phyloP scores from a whole-genome alignment of 2,113 vertebrate genomes.

The Cyprinodon brontotheroides region DNA sequence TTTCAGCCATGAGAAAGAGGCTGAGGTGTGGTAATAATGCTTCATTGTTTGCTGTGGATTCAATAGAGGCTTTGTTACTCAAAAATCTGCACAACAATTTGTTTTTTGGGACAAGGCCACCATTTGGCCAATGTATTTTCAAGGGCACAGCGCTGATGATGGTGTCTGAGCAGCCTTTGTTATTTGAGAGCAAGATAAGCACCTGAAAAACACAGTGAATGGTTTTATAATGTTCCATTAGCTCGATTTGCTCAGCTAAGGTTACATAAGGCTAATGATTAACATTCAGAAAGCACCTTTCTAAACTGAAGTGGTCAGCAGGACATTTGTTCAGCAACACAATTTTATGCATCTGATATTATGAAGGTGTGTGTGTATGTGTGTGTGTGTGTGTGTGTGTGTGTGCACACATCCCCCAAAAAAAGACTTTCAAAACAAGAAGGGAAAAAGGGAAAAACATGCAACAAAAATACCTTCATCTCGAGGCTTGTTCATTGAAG shows the following conservation, averaged over 20 bases:
- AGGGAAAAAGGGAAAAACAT: constrained; percentile 87
- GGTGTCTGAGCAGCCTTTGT: constrained; percentile 19
- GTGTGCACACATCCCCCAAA: constrained; percentile 66
- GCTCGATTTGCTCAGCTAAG: constrained; percentile 33
- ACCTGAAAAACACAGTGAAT: constrained; percentile 45
- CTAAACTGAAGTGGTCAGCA: constrained; percentile 48
- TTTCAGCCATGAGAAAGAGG: constrained; percentile 54
- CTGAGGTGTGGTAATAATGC: constrained; percentile 36
- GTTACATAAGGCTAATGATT: constrained; percentile 43
- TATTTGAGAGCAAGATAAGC: constrained; percentile 32
- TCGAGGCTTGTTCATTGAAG: constrained; percentile 86
- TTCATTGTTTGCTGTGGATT: constrained; percentile 48
- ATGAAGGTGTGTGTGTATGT: constrained; percentile 34
- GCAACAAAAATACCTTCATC: constrained; percentile 89
- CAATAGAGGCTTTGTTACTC: constrained; percentile 50
- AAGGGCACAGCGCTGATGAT: constrained; percentile 48
- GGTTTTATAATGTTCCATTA: constrained; percentile 48
- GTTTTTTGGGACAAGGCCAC: constrained; percentile 32
- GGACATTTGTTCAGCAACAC: constrained; percentile 64
- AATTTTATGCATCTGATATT: constrained; percentile 55
- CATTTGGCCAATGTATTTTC: constrained; percentile 46
- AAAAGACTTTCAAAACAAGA: constrained; percentile 82
- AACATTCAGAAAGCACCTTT: constrained; percentile 36
- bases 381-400: constrained; percentile 27
- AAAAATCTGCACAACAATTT: constrained; percentile 37